Percentiles rank a stretch among this genome's conserved stretches.
Conservation (phyloP, 2,797 vertebrate species). For the Poeciliopsis presidionis region DNA sequence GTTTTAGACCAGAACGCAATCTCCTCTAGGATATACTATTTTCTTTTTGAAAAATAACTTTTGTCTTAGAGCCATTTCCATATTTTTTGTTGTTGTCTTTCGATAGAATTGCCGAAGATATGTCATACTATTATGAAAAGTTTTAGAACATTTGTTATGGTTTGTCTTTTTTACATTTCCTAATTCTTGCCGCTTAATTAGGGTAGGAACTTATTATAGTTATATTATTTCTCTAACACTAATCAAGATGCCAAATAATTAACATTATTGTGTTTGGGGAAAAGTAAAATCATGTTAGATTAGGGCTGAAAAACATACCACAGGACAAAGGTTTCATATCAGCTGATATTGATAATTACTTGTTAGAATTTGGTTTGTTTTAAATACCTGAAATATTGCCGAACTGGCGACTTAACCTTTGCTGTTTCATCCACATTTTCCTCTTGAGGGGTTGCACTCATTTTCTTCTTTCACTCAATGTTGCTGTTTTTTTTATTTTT, state of each 20-base stretch:
- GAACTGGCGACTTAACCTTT: too few species aligned
- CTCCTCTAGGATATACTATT: not conserved
- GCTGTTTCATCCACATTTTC: too few species aligned
- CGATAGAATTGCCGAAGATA: not conserved
- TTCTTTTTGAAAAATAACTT: not conserved
- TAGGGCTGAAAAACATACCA: too few species aligned
- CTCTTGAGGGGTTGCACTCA: too few species aligned
- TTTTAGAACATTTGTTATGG: not conserved
- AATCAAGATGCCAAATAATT: not conserved
- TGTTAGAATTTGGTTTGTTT: too few species aligned
- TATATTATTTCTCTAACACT: not conserved
- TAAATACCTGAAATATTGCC: too few species aligned
- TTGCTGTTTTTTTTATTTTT: too few species aligned
- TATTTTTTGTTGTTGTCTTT: not conserved
- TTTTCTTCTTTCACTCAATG: too few species aligned
- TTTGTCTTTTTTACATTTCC: not conserved
- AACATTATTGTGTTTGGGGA: not conserved
- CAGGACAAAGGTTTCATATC: too few species aligned
- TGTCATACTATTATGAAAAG: not conserved
- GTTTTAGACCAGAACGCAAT: not conserved
- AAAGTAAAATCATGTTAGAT: not conserved
- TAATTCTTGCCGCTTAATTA: not conserved
- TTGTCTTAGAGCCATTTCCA: not conserved
- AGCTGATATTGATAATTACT: too few species aligned
- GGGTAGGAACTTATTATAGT: not conserved